Percentiles rank a stretch among this genome's conserved stretches.
phyloP scores from a whole-genome alignment of 2,888 invertebrate species.

The Scaeva pyrastri region DNA sequence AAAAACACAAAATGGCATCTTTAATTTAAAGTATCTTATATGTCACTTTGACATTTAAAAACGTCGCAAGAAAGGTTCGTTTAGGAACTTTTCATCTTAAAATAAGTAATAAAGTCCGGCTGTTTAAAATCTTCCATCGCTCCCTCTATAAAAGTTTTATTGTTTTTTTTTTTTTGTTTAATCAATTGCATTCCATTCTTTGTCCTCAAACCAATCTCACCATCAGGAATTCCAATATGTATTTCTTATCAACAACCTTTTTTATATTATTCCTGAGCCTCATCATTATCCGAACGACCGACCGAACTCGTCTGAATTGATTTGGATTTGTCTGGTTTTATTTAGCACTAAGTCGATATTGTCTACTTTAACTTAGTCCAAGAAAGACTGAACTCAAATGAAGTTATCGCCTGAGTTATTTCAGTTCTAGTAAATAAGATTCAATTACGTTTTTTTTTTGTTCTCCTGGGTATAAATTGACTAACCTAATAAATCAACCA shows the following conservation, averaged over 20 bases:
- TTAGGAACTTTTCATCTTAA: no score
- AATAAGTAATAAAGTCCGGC: no score
- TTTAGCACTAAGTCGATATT: slow-evolving; percentile 37
- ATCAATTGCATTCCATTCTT: slow-evolving; percentile 10
- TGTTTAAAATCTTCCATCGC: no score
- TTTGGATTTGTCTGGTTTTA: slow-evolving; percentile 60
- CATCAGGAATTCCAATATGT: neutral
- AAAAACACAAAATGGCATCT: no score
- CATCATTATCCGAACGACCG: no score
- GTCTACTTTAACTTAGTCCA: slow-evolving; percentile 32
- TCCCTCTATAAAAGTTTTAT: neutral
- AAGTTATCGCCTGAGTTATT: slow-evolving; percentile 33
- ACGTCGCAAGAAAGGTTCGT: no score
- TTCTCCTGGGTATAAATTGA: slow-evolving; percentile 22
- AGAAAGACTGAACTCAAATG: slow-evolving; percentile 25
- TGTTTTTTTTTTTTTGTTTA: neutral
- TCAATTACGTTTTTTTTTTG: slow-evolving; percentile 33
- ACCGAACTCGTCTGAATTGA: neutral
- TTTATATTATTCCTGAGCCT: slow-evolving; percentile 2
- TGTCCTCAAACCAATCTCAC: no score
- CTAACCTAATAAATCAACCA: slow-evolving; percentile 31
- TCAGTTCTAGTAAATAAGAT: slow-evolving; percentile 31
- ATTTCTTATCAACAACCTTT: slow-evolving; percentile 22
- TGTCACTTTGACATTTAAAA: no score
- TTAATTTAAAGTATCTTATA: no score